Percentiles rank a stretch among this genome's conserved stretches.
Evolutionary conservation across 2,888 invertebrate genomes (phyloP).

Genomic region (Hedychridium roseum): DNA sequence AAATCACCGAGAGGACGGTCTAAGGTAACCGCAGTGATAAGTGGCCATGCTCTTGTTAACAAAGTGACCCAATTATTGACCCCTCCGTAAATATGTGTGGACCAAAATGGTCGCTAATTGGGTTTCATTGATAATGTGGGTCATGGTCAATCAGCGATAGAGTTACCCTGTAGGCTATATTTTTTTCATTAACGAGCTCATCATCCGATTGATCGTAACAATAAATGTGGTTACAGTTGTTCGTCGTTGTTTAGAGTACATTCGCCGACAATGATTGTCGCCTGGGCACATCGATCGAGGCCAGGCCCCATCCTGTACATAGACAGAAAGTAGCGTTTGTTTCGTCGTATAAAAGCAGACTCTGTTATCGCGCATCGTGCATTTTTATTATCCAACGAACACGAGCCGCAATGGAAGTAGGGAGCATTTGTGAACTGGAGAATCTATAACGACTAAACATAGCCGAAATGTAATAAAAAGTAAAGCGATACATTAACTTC

Average conservation of each 20-base stretch:
- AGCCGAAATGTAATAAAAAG: conserved; percentile 47
- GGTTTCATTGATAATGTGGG: no score
- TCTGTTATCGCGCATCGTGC: conserved; percentile 43
- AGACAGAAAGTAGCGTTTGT: conserved; percentile 46
- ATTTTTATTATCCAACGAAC: conserved; percentile 41
- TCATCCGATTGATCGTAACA: background rate
- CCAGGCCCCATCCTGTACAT: conserved; percentile 42
- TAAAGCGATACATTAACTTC: conserved; percentile 39
- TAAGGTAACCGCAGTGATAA: no score
- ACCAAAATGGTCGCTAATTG: no score
- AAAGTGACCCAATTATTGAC: no score
- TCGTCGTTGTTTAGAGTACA: no score
- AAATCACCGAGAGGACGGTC: no score
- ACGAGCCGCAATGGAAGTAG: conserved; percentile 17
- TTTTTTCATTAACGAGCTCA: no score
- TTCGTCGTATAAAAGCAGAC: conserved; percentile 43
- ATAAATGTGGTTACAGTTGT: background rate
- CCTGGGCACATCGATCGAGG: conserved; percentile 26
- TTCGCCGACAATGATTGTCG: no score
- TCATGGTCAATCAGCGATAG: no score
- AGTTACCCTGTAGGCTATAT: no score
- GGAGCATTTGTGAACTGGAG: conserved; percentile 31
- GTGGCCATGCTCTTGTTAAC: no score
- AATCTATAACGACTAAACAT: conserved; percentile 38
- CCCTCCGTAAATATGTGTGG: no score